Evolutionary conservation across 2,797 vertebrate species (phyloP).

Genomic region (Myotis pilosus): DNA sequence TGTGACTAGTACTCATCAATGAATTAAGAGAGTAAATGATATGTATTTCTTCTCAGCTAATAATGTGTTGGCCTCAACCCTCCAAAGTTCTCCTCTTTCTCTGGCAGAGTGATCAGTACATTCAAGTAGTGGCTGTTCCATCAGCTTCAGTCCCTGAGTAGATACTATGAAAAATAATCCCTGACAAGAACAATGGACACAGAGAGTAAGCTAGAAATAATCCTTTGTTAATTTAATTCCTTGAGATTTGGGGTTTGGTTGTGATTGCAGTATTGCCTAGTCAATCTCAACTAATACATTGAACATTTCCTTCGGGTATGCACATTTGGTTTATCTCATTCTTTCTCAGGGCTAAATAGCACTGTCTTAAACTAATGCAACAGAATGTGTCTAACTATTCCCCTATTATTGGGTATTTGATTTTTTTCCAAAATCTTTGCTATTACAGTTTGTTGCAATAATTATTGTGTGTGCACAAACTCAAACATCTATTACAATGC

Average conservation of each 20-base stretch:
- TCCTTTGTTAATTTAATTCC: neutral
- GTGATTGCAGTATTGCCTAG: neutral
- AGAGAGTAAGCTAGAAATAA: slow-evolving; percentile 17
- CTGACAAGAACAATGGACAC: neutral
- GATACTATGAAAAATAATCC: neutral
- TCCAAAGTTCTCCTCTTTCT: slow-evolving; percentile 5
- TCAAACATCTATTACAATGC: neutral
- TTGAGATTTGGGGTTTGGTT: neutral
- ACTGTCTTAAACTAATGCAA: neutral
- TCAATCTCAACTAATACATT: neutral
- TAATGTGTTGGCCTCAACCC: neutral
- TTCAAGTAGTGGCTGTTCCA: neutral
- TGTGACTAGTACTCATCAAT: neutral
- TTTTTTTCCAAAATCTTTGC: slow-evolving; percentile 11
- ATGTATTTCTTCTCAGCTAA: neutral
- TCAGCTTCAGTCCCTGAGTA: slow-evolving; percentile 6
- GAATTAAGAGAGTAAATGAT: neutral
- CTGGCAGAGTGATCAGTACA: neutral
- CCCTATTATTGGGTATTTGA: neutral
- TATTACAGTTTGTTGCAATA: neutral
- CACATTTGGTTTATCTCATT: neutral
- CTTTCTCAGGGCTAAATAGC: slow-evolving; percentile 28
- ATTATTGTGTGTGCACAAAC: neutral
- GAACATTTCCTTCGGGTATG: neutral
- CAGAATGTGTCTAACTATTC: neutral